Percentiles rank a stretch among this genome's conserved stretches.
phyloP scores from a whole-genome alignment of 1,140 invertebrate species.

The Papilio machaon region DNA sequence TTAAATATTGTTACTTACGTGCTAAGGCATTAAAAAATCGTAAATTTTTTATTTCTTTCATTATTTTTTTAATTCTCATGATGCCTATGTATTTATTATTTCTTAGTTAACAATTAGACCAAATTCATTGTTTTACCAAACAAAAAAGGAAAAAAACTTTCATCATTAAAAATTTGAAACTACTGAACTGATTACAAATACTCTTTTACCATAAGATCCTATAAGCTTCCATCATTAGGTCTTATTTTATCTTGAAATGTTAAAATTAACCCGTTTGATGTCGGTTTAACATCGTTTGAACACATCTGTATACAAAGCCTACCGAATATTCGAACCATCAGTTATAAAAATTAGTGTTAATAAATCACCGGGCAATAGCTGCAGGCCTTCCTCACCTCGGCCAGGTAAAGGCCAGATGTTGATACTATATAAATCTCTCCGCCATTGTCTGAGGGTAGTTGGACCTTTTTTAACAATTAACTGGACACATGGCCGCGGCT shows the following conservation, averaged over 20 bases:
- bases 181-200: neutral
- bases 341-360: conserved; percentile 28
- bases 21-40: neutral
- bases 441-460: conserved; percentile 60
- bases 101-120: neutral
- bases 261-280: neutral
- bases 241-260: neutral
- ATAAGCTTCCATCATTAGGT: no score
- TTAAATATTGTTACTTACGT: conserved; percentile 11
- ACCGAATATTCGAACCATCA: neutral
- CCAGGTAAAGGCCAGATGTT: conserved; percentile 69
- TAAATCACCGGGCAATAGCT: conserved; percentile 24
- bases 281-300: neutral
- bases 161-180: neutral
- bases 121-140: neutral
- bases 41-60: conserved; percentile 11
- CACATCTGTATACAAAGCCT: conserved; percentile 18
- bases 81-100: neutral
- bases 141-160: no score
- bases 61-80: neutral
- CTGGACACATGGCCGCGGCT: conserved; percentile 64
- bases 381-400: conserved; percentile 31
- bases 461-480: conserved; percentile 67
- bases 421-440: conserved; percentile 65
- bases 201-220: neutral